phyloP scores from a whole-genome alignment of 2,113 vertebrate species.

The Silurus glanis region DNA sequence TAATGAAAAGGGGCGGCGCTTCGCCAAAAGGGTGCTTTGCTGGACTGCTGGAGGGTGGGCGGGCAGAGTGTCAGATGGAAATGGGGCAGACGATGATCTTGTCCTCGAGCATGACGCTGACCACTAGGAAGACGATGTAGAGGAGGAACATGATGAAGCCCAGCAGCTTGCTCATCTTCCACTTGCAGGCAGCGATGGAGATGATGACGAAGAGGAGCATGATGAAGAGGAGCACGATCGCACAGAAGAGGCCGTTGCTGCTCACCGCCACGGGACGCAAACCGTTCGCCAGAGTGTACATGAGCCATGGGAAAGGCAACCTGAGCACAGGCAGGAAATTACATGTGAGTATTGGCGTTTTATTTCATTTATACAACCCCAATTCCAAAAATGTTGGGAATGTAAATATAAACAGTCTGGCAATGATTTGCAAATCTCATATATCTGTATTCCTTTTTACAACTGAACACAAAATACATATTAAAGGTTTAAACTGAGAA shows the following conservation, averaged over 20 bases:
- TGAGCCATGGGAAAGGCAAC: constrained; percentile 71
- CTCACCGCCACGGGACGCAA: constrained; percentile 62
- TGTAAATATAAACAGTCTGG: too few species aligned
- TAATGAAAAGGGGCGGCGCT: constrained; percentile 25
- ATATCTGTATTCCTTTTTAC: too few species aligned
- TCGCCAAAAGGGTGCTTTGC: constrained; percentile 28
- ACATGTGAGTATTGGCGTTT: not conserved
- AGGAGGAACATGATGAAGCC: constrained; percentile 75
- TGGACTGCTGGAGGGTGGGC: not conserved
- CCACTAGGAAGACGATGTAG: constrained; percentile 74
- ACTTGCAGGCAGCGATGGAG: constrained; percentile 73
- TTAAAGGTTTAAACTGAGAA: too few species aligned
- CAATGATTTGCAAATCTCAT: too few species aligned
- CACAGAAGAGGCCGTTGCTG: constrained; percentile 76
- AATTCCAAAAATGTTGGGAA: too few species aligned
- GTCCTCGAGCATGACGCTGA: constrained; percentile 73
- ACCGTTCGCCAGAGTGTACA: constrained; percentile 41
- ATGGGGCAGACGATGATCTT: constrained; percentile 69
- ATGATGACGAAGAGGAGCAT: constrained; percentile 77
- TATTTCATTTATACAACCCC: too few species aligned
- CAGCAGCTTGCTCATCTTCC: constrained; percentile 72
- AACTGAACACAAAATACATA: too few species aligned
- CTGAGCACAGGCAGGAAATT: constrained; percentile 44
- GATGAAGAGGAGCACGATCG: constrained; percentile 77
- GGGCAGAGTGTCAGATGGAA: constrained; percentile 60